Percentiles rank a stretch among this genome's conserved stretches.
Conservation (phyloP, 2,113 vertebrate genomes). For the Petrocephalus microphthalmus region DNA sequence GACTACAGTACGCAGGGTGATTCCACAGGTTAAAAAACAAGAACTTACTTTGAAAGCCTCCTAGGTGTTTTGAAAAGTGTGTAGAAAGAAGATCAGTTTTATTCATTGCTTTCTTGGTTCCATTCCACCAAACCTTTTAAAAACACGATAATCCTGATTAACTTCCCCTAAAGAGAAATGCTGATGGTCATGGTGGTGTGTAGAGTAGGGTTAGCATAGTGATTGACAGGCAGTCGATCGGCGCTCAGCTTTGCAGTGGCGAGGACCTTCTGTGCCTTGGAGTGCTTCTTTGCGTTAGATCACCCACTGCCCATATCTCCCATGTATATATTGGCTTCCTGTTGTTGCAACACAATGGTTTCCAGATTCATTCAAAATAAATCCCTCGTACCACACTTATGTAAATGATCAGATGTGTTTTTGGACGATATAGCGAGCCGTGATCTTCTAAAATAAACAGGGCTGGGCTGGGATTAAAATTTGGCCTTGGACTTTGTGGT, state of each 20-base stretch:
- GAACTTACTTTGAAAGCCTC: background rate
- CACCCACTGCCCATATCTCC: background rate
- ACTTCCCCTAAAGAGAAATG: background rate
- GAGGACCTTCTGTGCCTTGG: background rate
- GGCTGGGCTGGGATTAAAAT: background rate
- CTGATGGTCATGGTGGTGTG: background rate
- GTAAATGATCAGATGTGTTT: background rate
- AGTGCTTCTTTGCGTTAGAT: background rate
- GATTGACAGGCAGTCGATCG: background rate
- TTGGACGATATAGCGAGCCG: background rate
- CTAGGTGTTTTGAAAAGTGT: background rate
- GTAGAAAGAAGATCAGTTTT: background rate
- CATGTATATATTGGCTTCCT: background rate
- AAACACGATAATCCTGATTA: background rate
- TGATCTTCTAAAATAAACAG: constrained; percentile 18
- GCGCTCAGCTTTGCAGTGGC: background rate
- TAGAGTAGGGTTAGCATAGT: background rate
- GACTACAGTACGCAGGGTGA: background rate
- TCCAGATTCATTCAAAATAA: background rate
- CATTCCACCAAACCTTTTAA: background rate
- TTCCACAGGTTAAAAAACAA: background rate
- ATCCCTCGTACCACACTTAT: background rate
- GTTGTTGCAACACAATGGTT: background rate
- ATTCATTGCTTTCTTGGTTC: background rate
- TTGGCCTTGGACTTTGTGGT: background rate